These are phyloP conservation scores for Brotula barbata DNA, from an alignment of 2,797 vertebrate species.

Conservation along the genomic window DNA sequence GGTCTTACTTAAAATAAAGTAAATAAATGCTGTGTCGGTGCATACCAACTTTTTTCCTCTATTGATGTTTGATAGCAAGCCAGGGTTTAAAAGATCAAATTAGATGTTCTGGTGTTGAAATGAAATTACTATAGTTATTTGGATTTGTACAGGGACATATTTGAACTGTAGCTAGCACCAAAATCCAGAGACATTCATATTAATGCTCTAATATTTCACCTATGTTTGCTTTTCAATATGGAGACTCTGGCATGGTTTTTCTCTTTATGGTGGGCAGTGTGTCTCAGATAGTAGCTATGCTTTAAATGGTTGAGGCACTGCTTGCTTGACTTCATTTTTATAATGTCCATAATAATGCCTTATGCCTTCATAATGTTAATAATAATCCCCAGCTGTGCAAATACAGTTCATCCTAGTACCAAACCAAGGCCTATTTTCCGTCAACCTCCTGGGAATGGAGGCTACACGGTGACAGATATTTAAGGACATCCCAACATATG, in stretches of 20 bases:
- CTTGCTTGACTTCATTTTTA: constrained; percentile 26
- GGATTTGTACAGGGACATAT: no score
- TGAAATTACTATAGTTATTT: not conserved
- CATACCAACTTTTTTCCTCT: not conserved
- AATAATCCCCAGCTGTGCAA: constrained; percentile 9
- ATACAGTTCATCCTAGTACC: constrained; percentile 3
- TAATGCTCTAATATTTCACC: not conserved
- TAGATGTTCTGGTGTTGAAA: not conserved
- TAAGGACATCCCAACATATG: no score
- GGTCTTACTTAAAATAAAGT: not conserved
- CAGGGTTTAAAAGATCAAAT: not conserved
- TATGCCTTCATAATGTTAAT: constrained; percentile 19
- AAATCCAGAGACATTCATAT: not conserved
- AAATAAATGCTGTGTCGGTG: not conserved
- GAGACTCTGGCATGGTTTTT: no score
- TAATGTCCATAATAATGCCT: constrained; percentile 16
- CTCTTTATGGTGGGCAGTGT: constrained; percentile 3
- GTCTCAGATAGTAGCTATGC: not conserved
- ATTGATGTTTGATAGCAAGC: not conserved
- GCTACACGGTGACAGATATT: not conserved
- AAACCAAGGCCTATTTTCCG: constrained; percentile 3
- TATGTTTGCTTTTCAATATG: no score
- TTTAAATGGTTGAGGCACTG: constrained; percentile 3
- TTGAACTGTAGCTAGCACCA: not conserved
- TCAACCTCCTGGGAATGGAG: constrained; percentile 3